Evolutionary conservation across 1,140 invertebrate species (phyloP), one percentile per base, ranked within the genome.

Genomic region (Tetragonula clypearis): DNA sequence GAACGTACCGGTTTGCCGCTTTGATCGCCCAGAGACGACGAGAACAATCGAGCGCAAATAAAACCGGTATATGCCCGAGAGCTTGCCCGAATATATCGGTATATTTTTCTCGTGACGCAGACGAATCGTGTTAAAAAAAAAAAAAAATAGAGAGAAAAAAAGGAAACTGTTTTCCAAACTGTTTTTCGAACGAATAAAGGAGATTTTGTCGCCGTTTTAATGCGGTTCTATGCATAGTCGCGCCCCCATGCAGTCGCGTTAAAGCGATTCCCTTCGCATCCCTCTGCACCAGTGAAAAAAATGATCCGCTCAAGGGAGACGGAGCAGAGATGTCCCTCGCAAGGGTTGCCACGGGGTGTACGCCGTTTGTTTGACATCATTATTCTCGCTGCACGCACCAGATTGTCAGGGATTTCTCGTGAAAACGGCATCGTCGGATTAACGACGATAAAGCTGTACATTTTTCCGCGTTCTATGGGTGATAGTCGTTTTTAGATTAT

Each of bases 341-440:
- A 93, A 93, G 92, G 92, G 92, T 93, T 93, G 88, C 87, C 90
- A 19, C 87, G 88, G 85, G 87, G 87, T 80, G 86, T 79, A 88
- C 80, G 82, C 86, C 87, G 88, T 92, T 92, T 93, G 91, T 93
- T 94, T 93, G 92, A 94, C 92, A 93, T 95, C 91, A 92, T 94
- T 93, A 94, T 94, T 93, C 88, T 86, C 49, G 85, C 62, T 79
- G 65, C 66, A 62, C 72, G 80, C 83, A 83, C 83, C 86, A 84
- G 85, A 80, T 86, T 89, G 79, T 41, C 74, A 30, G 86, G 88
- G 88, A 90, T 91, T 92, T 86, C 87, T 71, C 87, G 86, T 89
- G 80, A 87, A 92, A 92, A 90, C 90, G 87, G 86, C 72, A 88
- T 78, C 82, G 73, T 62, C 68, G 74, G 75, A 79, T 83, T 88